A percentile compares a stretch with the other conserved stretches of the same genome.
These are phyloP conservation scores for Rhabdomys dilectus DNA, from an alignment of 2,113 vertebrate species.

Conservation along the genomic window DNA sequence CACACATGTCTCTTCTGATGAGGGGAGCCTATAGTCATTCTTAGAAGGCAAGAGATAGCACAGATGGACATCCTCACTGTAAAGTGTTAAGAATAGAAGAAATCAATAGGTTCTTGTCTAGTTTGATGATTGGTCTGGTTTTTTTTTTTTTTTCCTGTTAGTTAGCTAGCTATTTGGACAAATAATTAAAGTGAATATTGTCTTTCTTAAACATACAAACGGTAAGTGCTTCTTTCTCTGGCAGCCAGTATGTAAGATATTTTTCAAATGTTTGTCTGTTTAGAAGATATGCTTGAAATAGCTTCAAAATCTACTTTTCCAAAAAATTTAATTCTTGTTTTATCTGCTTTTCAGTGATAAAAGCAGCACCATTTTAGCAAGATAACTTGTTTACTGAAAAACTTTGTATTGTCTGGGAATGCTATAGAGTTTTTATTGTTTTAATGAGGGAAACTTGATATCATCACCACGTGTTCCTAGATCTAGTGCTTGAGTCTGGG, in stretches of 20 bases:
- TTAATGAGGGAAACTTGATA: not conserved
- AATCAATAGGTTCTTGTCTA: not conserved
- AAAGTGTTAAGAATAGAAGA: not conserved
- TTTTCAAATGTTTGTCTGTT: not conserved
- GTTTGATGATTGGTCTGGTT: not conserved
- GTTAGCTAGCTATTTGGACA: slow-evolving; percentile 20
- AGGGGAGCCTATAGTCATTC: not conserved
- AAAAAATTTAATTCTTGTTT: not conserved
- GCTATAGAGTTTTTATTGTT: not conserved
- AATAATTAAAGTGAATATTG: slow-evolving; percentile 23
- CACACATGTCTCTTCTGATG: slow-evolving; percentile 43
- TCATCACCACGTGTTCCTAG: too few relatives aligned
- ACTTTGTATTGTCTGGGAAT: not conserved
- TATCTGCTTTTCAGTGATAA: not conserved
- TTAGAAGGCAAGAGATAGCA: not conserved
- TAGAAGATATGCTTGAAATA: not conserved
- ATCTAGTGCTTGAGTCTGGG: not conserved
- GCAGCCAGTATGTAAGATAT: not conserved
- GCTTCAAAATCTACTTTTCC: not conserved
- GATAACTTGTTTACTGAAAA: not conserved
- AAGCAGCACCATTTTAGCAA: not conserved
- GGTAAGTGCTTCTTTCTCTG: not conserved
- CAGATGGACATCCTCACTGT: not conserved
- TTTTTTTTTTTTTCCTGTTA: not conserved
- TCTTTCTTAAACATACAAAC: not conserved